Conservation (phyloP, 2,797 vertebrate species). For the Psittacula echo region DNA sequence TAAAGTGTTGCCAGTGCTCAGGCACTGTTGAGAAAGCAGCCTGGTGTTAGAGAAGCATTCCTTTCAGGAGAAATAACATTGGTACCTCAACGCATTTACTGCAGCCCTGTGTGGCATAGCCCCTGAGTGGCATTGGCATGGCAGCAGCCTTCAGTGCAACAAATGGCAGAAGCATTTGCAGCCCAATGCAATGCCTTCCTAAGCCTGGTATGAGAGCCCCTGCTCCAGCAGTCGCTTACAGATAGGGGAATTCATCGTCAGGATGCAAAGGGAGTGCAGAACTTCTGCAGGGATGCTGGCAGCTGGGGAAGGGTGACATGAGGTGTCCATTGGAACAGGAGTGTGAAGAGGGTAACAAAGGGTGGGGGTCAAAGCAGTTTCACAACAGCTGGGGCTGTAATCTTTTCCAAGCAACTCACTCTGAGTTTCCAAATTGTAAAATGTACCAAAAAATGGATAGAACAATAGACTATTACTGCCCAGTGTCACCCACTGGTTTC, state of each 20-base stretch:
- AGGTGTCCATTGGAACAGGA: background rate
- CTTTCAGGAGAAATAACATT: background rate
- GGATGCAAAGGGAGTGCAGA: background rate
- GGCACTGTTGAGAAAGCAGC: background rate
- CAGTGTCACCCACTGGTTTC: background rate
- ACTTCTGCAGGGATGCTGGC: background rate
- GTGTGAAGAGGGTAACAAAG: background rate
- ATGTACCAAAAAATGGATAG: background rate
- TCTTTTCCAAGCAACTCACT: background rate
- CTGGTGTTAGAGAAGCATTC: background rate
- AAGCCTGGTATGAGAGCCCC: background rate
- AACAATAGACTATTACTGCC: background rate
- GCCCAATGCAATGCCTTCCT: background rate
- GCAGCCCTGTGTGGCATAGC: accelerated
- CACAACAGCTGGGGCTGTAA: background rate
- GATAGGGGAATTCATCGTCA: background rate
- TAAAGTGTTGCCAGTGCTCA: background rate
- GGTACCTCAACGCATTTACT: background rate
- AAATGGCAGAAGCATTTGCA: background rate
- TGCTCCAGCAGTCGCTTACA: background rate
- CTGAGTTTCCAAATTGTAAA: background rate
- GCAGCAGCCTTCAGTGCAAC: background rate
- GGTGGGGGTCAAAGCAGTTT: background rate
- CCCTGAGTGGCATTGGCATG: background rate
- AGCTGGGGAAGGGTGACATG: background rate